Base-by-base conservation (phyloP, 2,888 invertebrate genomes). In the Xestia xanthographa region DNA sequence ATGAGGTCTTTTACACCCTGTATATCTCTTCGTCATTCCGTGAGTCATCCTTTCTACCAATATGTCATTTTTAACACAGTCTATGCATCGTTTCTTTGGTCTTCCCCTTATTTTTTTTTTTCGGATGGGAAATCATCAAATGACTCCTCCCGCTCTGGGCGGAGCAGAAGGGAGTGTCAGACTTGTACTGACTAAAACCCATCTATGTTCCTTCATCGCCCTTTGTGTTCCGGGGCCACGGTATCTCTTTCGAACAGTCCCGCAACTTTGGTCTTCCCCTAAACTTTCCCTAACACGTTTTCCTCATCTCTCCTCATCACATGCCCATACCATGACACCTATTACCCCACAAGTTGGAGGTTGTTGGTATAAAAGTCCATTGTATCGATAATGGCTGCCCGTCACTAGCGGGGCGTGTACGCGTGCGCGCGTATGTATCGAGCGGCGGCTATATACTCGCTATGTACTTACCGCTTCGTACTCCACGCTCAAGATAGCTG, bases 341-440 rank as follows among this genome's bases (percentile, higher is more conserved):
- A 34, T 60, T 34, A 34, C 20, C 34, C 20, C 34, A 60, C 12
- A 63, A 63, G 4, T 26, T 41, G 17, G 5, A 53, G 29, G n/a
- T 43, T 41, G 2, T 11, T 43, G 34, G 29, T 8, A 22, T 45
- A 77, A 53, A 22, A 26, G 38, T 11, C 17, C 14, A 0, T 14
- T 56, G 1, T 76, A 79, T 82, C 83, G 86, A 88, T 77, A 81
- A 26, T 60, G 22, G 11, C 43, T 56, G 71, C 89, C 41, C 83
- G 41, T 83, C 91, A 86, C 92, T 92, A 62, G 66, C 77, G 87
- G 79, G 80, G 86, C 90, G 91, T 92, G 87, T 94, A 94, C 95
- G 95, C 95, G 89, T 94, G 95, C 94, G 95, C 95, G 94, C 85
- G 88, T 92, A 90, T 93, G 91, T 95, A 95, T 95, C 88, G 95